These are phyloP conservation scores for Caradrina kadenii DNA, from an alignment of 2,888 invertebrate species.

Conservation along the genomic window DNA sequence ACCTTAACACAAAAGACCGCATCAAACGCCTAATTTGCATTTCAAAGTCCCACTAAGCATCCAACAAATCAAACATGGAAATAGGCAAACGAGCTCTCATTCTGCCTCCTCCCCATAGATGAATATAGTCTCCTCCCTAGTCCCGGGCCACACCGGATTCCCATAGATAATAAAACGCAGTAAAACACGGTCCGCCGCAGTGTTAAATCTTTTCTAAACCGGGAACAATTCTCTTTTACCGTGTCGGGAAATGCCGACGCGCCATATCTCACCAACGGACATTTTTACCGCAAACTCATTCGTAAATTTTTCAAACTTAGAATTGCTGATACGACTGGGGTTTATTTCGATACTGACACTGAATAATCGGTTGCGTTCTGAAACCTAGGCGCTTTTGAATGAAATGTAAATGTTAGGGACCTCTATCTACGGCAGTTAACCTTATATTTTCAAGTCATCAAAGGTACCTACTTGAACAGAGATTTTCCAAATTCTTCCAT, in stretches of 20 bases:
- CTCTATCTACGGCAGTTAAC: no score
- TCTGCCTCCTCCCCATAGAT: no score
- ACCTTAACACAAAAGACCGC: constrained; percentile 10
- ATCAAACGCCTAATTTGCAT: constrained; percentile 27
- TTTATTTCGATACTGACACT: constrained; percentile 40
- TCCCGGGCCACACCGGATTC: constrained; percentile 39
- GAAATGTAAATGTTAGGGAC: neutral
- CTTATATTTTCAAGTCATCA: no score
- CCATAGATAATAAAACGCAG: constrained; percentile 67
- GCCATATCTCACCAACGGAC: constrained; percentile 55
- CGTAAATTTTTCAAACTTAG: constrained; percentile 51
- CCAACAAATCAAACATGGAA: constrained; percentile 46
- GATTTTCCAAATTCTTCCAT: no score
- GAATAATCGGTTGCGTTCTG: constrained; percentile 20
- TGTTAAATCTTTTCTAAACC: constrained; percentile 70
- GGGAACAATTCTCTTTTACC: constrained; percentile 64
- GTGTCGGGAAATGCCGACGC: constrained; percentile 47
- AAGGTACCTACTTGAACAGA: no score
- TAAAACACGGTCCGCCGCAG: constrained; percentile 63
- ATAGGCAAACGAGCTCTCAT: constrained; percentile 45
- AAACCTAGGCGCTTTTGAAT: constrained; percentile 6
- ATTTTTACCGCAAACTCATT: constrained; percentile 55
- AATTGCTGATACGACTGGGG: constrained; percentile 29
- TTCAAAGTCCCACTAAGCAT: constrained; percentile 21
- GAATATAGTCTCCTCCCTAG: no score